These are phyloP conservation scores for Callopanchax toddi DNA, from an alignment of 2,113 vertebrate genomes.

Conservation along the genomic window DNA sequence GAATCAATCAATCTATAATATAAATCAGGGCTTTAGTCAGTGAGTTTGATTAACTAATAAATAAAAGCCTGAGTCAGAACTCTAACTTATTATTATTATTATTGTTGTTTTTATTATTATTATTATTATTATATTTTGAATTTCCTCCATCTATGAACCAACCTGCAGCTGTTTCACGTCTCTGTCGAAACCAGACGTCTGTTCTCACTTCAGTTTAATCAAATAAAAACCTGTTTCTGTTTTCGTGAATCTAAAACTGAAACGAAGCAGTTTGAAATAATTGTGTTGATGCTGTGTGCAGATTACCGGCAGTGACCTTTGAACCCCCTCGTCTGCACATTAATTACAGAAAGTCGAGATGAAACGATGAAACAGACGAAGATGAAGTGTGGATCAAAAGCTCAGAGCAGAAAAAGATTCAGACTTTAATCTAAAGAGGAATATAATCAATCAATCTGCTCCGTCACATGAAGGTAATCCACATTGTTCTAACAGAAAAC, in stretches of 20 bases:
- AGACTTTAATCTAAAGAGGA: slow-evolving; percentile 62
- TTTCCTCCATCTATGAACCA: too few species aligned
- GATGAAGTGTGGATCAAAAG: slow-evolving; percentile 49
- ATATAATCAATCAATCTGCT: slow-evolving; percentile 59
- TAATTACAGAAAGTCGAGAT: slow-evolving; percentile 35
- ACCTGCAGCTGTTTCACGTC: background rate
- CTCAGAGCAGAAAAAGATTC: slow-evolving; percentile 43
- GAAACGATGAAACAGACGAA: slow-evolving; percentile 26
- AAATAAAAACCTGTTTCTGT: background rate
- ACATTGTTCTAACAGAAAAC: background rate
- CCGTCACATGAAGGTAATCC: slow-evolving; percentile 16
- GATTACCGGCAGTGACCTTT: background rate
- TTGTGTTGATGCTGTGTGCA: background rate
- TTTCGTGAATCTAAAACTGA: background rate
- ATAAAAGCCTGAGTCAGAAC: too few species aligned
- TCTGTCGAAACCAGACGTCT: background rate
- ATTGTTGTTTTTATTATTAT: too few species aligned
- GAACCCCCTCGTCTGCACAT: background rate
- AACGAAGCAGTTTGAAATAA: background rate
- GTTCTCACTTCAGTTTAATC: background rate
- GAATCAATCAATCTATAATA: background rate
- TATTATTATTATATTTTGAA: too few species aligned
- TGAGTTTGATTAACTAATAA: too few species aligned
- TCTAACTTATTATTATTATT: too few species aligned
- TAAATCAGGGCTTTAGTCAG: background rate